Conservation (phyloP, 2,888 invertebrate species). For the Spodoptera exigua region DNA sequence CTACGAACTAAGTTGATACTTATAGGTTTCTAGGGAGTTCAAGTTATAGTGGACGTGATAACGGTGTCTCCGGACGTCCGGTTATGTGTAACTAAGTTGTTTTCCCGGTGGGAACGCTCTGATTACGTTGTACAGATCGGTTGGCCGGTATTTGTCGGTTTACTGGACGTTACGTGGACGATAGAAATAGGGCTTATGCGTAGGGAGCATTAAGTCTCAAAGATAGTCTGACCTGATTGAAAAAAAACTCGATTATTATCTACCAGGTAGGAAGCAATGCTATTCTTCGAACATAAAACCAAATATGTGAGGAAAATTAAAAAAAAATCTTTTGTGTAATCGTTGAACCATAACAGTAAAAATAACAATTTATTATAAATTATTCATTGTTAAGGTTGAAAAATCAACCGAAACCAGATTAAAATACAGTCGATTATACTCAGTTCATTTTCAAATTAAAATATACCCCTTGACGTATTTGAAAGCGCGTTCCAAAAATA, state of each 20-base stretch:
- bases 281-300: no score
- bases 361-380: no score
- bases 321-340: no score
- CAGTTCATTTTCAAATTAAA: neutral
- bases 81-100: constrained; percentile 66
- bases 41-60: constrained; percentile 41
- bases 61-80: constrained; percentile 57
- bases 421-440: no score
- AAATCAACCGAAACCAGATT: no score
- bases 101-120: constrained; percentile 59
- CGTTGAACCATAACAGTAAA: no score
- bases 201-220: neutral
- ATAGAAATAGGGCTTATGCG: constrained; percentile 8
- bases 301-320: no score
- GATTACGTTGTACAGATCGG: constrained; percentile 57
- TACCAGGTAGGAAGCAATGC: no score
- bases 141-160: constrained; percentile 39
- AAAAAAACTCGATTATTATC: no score
- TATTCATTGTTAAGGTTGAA: no score
- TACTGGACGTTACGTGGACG: constrained; percentile 4
- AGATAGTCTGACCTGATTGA: no score
- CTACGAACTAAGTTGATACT: constrained; percentile 2
- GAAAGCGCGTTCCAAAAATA: neutral
- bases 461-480: no score
- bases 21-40: constrained; percentile 35